phyloP scores from a whole-genome alignment of 92 coral and sea anemone species.

The Parazoanthus atlanticus region DNA sequence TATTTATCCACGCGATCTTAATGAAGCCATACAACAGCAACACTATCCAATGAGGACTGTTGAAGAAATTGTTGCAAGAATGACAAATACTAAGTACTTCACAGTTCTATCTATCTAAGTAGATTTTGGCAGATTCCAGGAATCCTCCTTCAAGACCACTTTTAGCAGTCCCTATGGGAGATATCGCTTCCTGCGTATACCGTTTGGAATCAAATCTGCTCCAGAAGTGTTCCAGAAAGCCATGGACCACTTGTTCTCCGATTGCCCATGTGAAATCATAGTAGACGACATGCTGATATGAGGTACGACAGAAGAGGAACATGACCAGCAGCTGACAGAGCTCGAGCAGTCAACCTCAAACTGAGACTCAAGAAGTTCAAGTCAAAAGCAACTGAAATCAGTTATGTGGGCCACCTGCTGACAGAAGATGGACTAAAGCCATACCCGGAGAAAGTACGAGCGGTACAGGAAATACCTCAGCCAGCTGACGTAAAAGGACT shows the following conservation, averaged over 20 bases:
- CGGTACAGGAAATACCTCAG: neutral
- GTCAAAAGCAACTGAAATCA: neutral
- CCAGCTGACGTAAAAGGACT: conserved; percentile 6
- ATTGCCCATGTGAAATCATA: conserved; percentile 40
- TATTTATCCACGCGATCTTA: conserved; percentile 35
- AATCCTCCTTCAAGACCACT: conserved; percentile 37
- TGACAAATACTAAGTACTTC: conserved; percentile 37
- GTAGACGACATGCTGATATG: conserved; percentile 44
- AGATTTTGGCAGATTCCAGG: no score
- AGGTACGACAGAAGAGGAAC: conserved; percentile 31
- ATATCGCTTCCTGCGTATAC: conserved; percentile 44
- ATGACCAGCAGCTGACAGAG: neutral
- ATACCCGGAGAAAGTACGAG: conserved; percentile 16
- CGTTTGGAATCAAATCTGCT: conserved; percentile 47
- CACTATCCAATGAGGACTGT: conserved; percentile 42
- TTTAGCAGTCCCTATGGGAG: conserved; percentile 30
- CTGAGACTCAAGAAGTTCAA: neutral
- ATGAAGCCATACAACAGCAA: conserved; percentile 26
- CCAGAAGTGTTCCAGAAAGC: no score
- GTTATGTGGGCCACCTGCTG: conserved; percentile 23
- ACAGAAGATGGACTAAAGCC: conserved; percentile 5
- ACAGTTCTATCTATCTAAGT: conserved; percentile 48
- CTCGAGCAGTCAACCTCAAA: conserved; percentile 23
- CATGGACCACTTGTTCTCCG: conserved; percentile 37
- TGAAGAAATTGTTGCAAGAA: conserved; percentile 36